phyloP scores from a whole-genome alignment of 2,113 vertebrate genomes.

The Anguilla rostrata region DNA sequence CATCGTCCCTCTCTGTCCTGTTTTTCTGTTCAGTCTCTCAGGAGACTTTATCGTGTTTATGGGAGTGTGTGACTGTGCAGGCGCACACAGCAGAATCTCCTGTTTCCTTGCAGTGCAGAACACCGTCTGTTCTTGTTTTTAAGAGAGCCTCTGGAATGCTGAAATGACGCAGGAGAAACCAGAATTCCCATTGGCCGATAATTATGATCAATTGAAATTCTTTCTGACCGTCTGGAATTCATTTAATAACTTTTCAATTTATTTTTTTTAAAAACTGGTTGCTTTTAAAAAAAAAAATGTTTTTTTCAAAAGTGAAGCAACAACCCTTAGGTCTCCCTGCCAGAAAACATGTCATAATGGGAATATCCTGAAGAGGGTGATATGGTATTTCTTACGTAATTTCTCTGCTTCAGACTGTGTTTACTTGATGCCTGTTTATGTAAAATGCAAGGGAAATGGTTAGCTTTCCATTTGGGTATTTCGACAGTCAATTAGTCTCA shows the following conservation, averaged over 20 bases:
- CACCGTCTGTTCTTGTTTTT: background rate
- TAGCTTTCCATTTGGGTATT: too few relatives aligned
- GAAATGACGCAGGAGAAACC: background rate
- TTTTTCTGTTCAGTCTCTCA: background rate
- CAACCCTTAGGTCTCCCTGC: too few relatives aligned
- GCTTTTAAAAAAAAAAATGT: too few relatives aligned
- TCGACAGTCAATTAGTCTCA: too few relatives aligned
- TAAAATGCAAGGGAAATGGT: background rate
- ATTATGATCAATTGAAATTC: background rate
- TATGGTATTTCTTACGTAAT: background rate
- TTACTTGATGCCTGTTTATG: background rate
- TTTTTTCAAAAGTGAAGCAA: too few relatives aligned
- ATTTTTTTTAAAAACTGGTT: background rate
- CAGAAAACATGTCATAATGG: too few relatives aligned
- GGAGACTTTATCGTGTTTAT: background rate
- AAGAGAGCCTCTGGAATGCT: background rate
- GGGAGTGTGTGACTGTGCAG: too few relatives aligned
- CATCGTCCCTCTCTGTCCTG: background rate
- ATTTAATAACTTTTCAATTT: background rate
- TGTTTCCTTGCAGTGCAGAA: too few relatives aligned
- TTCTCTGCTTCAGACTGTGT: background rate
- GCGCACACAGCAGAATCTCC: too few relatives aligned
- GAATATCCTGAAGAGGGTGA: background rate
- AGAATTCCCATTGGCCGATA: background rate
- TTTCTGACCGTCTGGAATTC: too few relatives aligned